These are phyloP conservation scores for Ptychoptera contaminata DNA, from an alignment of 2,888 invertebrate genomes.

Conservation along the genomic window DNA sequence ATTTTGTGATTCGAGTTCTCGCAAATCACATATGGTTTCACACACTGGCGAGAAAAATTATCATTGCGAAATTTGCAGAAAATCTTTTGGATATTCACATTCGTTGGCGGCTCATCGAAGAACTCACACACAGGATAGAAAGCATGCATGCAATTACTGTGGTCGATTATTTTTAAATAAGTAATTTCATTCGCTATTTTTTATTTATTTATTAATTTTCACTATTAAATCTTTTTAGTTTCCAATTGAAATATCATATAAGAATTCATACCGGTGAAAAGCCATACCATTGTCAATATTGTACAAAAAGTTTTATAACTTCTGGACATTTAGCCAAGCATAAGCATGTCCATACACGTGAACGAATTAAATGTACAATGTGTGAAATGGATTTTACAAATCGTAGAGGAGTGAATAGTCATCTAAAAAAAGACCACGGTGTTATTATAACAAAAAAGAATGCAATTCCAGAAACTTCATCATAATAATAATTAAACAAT, in stretches of 20 bases:
- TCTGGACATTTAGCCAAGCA: slow-evolving; percentile 8
- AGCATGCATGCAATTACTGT: not conserved
- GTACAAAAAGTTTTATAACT: slow-evolving; percentile 7
- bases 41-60: slow-evolving; percentile 10
- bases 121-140: slow-evolving; percentile 3
- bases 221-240: not conserved
- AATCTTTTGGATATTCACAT: slow-evolving; percentile 9
- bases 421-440: too few species aligned
- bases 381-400: slow-evolving; percentile 7
- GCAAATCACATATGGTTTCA: slow-evolving; percentile 9
- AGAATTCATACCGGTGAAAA: slow-evolving; percentile 10
- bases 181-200: not conserved
- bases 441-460: too few species aligned
- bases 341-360: slow-evolving; percentile 7
- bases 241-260: not conserved
- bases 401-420: not conserved
- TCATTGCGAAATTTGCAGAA: slow-evolving; percentile 9
- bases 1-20: slow-evolving; percentile 9
- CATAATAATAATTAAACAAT: too few species aligned
- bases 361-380: slow-evolving; percentile 4
- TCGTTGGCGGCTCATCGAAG: slow-evolving; percentile 5
- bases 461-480: too few species aligned
- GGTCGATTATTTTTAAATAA: not conserved
- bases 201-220: not conserved
- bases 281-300: slow-evolving; percentile 7